Percentiles rank a stretch among this genome's conserved stretches.
These are phyloP conservation scores for Desmophyllum pertusum DNA, from an alignment of 92 coral and sea anemone species.

Conservation along the genomic window DNA sequence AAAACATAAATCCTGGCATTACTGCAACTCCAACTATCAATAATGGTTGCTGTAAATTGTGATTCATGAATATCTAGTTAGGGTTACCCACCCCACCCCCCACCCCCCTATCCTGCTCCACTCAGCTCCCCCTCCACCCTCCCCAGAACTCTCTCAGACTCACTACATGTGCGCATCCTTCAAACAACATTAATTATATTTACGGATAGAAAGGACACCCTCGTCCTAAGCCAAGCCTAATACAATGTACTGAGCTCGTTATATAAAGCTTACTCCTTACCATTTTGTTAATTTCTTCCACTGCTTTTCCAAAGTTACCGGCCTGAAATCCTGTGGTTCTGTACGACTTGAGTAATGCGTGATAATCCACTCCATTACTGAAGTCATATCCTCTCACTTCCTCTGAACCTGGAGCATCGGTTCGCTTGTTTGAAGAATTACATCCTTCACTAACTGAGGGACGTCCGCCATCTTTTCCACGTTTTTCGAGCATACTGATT, in stretches of 20 bases:
- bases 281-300: slow-evolving; percentile 93
- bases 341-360: slow-evolving; percentile 77
- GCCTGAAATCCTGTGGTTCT: slow-evolving; percentile 92
- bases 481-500: neutral
- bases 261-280: too few species aligned
- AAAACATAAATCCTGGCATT: neutral
- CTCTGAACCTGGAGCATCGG: slow-evolving; percentile 72
- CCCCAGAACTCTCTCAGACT: too few species aligned
- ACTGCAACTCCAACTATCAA: neutral
- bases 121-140: neutral
- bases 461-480: slow-evolving; percentile 28
- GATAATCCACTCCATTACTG: slow-evolving; percentile 83
- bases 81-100: neutral
- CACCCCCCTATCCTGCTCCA: neutral
- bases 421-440: slow-evolving; percentile 70
- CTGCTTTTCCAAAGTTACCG: slow-evolving; percentile 90
- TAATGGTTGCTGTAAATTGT: neutral
- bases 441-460: slow-evolving; percentile 61
- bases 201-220: neutral
- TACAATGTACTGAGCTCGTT: neutral
- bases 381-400: slow-evolving; percentile 92
- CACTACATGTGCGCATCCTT: too few species aligned
- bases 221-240: neutral
- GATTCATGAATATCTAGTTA: too few species aligned
- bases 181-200: too few species aligned